Evolutionary conservation across 2,797 vertebrate species (phyloP), one percentile per base, ranked within the genome.

Genomic region (Carcharodon carcharias): DNA sequence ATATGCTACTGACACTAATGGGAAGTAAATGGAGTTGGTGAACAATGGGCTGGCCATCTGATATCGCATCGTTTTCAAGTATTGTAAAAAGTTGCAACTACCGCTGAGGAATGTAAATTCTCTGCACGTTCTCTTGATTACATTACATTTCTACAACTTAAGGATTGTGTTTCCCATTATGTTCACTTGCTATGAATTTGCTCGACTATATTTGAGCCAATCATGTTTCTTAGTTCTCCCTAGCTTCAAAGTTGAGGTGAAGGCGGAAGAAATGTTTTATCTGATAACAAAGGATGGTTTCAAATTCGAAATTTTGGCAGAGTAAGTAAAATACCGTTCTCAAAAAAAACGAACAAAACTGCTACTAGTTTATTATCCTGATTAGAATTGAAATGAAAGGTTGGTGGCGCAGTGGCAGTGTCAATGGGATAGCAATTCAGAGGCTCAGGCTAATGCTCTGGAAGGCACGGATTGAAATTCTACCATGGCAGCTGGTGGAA

Each of bases 211-310:
- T 11, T n/a, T 31, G 96, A 96, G 11, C 96, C 69, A 93, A 89
- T 96, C 96, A n/a, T 96, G 91, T 92, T 65, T 93, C 88, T n/a
- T 96, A 98, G 98, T 98, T 92, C 97, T 98, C 96, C 98, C 98
- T 71, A 97, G 97, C 56, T 98, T 98, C 97, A 97, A 98, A 96
- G 98, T 98, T 89, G 98, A 97, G 69, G 97, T 98, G 87, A 96
- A 97, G 95, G 96, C 97, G 2, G 50, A 96, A 54, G 96, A 97
- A 87, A 97, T 96, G 3, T 98, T 97, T 96, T 97, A 97, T 96
- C 96, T 97, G 73, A 96, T 98, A 94, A 96, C 88, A 96, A 97
- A 96, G 8, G 96, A 97, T 1, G 96, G 31, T 50, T 98, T 98
- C 96, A 82, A 96, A 31, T 97, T 98, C 96, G 97, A 96, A 26